Evolutionary conservation across 2,113 vertebrate genomes (phyloP).

Genomic region (Euleptes europaea): DNA sequence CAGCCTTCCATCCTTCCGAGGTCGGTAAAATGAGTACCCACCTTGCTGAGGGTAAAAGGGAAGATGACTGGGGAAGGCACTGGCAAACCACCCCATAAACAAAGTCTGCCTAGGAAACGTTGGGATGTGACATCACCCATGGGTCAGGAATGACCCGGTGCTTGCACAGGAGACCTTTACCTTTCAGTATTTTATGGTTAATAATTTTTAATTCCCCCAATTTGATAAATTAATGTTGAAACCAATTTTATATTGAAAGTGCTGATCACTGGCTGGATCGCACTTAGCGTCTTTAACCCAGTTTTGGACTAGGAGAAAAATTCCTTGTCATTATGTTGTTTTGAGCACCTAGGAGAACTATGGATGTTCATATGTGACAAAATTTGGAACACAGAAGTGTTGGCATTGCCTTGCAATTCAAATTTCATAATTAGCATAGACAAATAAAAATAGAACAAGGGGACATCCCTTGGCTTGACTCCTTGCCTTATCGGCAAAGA

Average conservation of each 20-base stretch:
- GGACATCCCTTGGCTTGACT: not conserved
- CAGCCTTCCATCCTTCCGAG: too few species aligned
- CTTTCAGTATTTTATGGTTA: not conserved
- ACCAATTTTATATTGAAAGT: not conserved
- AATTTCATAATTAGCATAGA: not conserved
- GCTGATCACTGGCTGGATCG: too few species aligned
- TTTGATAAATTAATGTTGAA: not conserved
- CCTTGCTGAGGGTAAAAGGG: too few species aligned
- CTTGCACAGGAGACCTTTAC: too few species aligned
- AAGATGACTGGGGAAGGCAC: too few species aligned
- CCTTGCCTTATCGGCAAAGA: too few species aligned
- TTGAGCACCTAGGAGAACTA: not conserved
- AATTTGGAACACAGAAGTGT: not conserved
- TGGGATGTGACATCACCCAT: too few species aligned
- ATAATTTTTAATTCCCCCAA: not conserved
- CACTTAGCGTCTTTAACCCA: not conserved
- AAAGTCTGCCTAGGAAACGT: too few species aligned
- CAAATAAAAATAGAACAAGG: not conserved
- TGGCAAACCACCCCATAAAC: too few species aligned
- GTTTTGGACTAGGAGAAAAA: not conserved
- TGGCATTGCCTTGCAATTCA: not conserved
- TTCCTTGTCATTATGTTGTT: not conserved
- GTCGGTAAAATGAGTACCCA: too few species aligned
- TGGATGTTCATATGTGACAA: not conserved
- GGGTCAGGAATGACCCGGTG: too few species aligned